Percentiles rank a stretch among this genome's conserved stretches.
Conservation (phyloP, 2,797 vertebrate species). For the Hirundo rustica region DNA sequence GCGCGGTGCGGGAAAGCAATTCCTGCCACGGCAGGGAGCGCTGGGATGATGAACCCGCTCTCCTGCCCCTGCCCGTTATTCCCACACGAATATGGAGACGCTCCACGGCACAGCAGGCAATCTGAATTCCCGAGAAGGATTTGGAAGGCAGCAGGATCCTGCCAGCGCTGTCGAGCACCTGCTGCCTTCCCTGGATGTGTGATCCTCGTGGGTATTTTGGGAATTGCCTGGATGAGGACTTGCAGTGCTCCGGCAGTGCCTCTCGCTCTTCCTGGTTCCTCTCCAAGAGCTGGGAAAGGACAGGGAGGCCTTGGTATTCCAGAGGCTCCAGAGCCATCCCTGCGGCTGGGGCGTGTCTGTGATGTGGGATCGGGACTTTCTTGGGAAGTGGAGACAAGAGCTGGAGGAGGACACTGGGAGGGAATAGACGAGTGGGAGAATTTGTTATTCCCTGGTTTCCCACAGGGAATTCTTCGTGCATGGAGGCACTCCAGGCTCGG, state of each 20-base stretch:
- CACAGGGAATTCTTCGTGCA: fast-evolving
- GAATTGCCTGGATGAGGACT: background rate
- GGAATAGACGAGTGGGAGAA: background rate
- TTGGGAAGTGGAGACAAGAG: background rate
- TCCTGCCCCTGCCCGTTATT: background rate
- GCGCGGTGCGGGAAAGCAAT: background rate
- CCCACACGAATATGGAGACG: background rate
- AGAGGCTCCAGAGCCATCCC: background rate
- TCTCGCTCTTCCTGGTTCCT: background rate
- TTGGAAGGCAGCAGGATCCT: background rate
- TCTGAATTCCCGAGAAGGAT: background rate
- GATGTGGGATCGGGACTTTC: fast-evolving
- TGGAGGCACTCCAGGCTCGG: fast-evolving
- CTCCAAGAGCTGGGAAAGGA: background rate
- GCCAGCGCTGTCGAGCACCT: background rate
- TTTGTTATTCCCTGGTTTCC: background rate
- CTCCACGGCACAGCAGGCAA: fast-evolving
- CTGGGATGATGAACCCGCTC: background rate
- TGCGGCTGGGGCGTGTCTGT: background rate
- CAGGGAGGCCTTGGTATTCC: background rate
- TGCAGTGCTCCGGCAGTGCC: fast-evolving
- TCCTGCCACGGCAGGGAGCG: background rate
- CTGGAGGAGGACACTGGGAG: background rate
- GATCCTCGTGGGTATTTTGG: background rate
- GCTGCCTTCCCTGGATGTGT: background rate